A percentile compares a stretch with the other conserved stretches of the same genome.
phyloP scores from a whole-genome alignment of 64 coral and sea anemone species.

The Pachyseris speciosa region DNA sequence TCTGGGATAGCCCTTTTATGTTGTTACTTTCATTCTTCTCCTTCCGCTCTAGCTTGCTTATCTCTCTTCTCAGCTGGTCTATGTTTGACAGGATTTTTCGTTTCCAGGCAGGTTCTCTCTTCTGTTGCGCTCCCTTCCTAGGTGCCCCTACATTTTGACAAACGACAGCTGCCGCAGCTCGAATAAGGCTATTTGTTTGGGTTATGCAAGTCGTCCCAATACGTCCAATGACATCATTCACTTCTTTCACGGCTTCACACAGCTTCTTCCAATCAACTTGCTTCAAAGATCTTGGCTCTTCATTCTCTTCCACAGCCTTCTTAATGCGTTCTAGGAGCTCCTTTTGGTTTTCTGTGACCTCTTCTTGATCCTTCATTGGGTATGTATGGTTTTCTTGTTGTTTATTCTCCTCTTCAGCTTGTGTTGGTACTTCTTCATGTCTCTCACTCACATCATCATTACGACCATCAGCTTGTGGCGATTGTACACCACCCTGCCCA shows the following conservation, averaged over 20 bases:
- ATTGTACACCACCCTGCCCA: not conserved
- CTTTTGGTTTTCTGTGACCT: not conserved
- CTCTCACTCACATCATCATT: not conserved
- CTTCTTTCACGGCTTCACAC: not conserved
- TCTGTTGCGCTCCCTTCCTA: not conserved
- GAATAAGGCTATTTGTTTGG: not conserved
- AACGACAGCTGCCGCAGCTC: not conserved
- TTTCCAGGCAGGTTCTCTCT: not conserved
- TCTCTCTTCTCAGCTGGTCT: not conserved
- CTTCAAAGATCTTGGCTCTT: constrained; percentile 13
- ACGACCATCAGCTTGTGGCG: not conserved
- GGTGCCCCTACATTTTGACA: not conserved
- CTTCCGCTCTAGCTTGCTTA: not conserved
- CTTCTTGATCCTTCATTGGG: not conserved
- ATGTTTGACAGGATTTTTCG: not conserved
- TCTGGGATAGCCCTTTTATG: constrained; percentile 20
- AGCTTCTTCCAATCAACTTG: constrained; percentile 10
- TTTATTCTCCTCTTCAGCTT: not conserved
- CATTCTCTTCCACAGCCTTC: not conserved
- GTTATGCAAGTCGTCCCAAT: too few species aligned
- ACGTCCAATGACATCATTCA: too few species aligned
- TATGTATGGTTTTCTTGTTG: not conserved
- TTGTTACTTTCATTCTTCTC: constrained; percentile 18
- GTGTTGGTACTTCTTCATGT: not conserved
- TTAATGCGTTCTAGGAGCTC: not conserved